These are phyloP conservation scores for Acropternis orthonyx DNA, from an alignment of 2,797 vertebrate species.

Conservation along the genomic window DNA sequence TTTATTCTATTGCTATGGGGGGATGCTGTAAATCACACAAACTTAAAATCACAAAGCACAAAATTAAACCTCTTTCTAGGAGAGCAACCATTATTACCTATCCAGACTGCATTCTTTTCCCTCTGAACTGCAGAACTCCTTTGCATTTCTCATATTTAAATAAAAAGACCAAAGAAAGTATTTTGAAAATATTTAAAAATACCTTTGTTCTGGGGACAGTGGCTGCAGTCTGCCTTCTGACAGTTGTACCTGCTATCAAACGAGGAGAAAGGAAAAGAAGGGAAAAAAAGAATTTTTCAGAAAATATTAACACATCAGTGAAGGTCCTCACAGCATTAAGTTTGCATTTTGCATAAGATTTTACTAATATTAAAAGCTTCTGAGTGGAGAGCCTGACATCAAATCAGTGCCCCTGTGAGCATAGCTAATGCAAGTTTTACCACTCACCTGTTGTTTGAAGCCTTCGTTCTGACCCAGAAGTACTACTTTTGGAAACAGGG, in stretches of 20 bases:
- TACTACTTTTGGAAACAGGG: not conserved
- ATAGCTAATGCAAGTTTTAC: not conserved
- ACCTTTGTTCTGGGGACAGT: conserved; percentile 79
- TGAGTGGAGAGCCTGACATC: not conserved
- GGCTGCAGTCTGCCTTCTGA: conserved; percentile 74
- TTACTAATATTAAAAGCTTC: not conserved
- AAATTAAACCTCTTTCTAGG: not conserved
- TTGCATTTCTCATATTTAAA: conserved; percentile 1
- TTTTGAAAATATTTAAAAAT: conserved; percentile 45
- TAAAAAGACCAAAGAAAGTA: not conserved
- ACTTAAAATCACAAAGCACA: not conserved
- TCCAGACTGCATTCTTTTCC: not conserved
- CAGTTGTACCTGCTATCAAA: conserved; percentile 69
- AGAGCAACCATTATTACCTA: not conserved
- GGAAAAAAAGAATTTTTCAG: not conserved
- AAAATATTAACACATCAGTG: not conserved
- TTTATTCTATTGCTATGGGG: not conserved
- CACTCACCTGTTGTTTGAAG: not conserved
- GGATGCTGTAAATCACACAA: not conserved
- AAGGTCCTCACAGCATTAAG: not conserved
- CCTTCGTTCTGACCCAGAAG: not conserved
- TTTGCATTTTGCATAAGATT: not conserved
- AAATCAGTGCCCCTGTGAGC: not conserved
- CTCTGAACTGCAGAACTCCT: not conserved
- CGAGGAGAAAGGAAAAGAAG: not conserved